These are phyloP conservation scores for Hoplias malabaricus DNA, from an alignment of 2,113 vertebrate species.

Conservation along the genomic window DNA sequence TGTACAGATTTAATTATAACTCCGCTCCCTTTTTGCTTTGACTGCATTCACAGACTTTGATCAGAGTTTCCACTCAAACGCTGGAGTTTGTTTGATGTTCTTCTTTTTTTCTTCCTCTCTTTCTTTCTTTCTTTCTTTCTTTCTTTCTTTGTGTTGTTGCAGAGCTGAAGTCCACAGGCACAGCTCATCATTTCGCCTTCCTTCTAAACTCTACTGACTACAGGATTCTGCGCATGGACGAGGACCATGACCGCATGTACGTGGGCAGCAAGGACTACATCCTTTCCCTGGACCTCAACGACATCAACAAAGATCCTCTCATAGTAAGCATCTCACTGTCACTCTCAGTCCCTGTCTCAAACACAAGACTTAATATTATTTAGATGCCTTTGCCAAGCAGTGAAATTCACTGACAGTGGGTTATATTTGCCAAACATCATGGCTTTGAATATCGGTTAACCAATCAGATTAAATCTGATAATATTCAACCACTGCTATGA, in stretches of 20 bases:
- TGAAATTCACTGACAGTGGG: no score
- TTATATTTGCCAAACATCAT: no score
- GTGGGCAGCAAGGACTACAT: constrained; percentile 98
- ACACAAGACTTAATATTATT: no score
- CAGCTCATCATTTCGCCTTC: constrained; percentile 95
- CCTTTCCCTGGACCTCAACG: constrained; percentile 93
- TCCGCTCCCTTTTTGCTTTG: no score
- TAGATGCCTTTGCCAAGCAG: no score
- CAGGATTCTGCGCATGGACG: constrained; percentile 94
- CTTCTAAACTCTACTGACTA: constrained; percentile 96
- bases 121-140: constrained; percentile 22
- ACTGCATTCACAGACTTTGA: no score
- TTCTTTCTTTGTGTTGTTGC: constrained; percentile 6
- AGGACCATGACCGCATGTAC: constrained; percentile 98
- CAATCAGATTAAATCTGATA: no score
- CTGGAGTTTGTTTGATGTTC: background rate
- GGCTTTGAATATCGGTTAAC: no score
- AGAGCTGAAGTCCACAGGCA: constrained; percentile 93
- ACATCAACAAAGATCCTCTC: constrained; percentile 98
- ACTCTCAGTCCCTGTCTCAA: background rate
- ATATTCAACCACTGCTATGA: no score
- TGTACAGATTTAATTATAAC: no score
- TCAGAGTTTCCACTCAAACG: no score
- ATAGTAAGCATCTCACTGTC: constrained; percentile 79
- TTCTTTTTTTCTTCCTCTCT: background rate